Evolutionary conservation across 2,113 vertebrate species (phyloP).

Genomic region (Lethenteron camtschaticum): DNA sequence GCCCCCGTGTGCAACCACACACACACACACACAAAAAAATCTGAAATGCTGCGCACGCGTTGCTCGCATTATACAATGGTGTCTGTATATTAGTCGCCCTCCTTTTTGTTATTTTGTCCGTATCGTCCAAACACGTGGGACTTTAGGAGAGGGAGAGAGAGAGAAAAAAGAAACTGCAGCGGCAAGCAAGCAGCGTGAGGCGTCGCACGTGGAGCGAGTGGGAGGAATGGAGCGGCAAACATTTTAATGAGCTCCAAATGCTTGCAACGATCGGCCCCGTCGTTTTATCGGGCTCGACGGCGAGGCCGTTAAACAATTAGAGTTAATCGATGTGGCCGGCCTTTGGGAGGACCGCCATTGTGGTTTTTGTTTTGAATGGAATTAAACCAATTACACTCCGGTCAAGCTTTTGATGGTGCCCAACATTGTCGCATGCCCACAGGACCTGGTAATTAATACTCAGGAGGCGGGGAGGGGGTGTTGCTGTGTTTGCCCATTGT

Average conservation of each 20-base stretch:
- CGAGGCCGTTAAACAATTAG: constrained; percentile 6
- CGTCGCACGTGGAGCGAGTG: no score
- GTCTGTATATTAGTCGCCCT: no score
- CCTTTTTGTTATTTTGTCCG: no score
- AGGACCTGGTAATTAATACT: constrained; percentile 2
- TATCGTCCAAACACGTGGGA: no score
- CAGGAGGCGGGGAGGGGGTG: background rate
- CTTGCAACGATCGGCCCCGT: background rate
- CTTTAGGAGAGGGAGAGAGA: no score
- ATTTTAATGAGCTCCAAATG: constrained; percentile 5
- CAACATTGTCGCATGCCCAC: background rate
- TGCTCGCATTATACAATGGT: no score
- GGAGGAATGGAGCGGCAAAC: background rate
- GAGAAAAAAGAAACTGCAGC: no score
- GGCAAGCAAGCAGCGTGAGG: no score
- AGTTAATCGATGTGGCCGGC: constrained; percentile 5
- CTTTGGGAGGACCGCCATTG: background rate
- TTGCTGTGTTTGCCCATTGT: no score
- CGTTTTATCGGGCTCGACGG: constrained; percentile 1
- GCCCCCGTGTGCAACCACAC: no score
- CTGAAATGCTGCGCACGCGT: no score
- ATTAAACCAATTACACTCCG: constrained; percentile 5
- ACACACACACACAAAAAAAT: no score
- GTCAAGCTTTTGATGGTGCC: constrained; percentile 2
- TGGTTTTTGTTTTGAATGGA: constrained; percentile 3